A percentile compares a stretch with the other conserved stretches of the same genome.
Evolutionary conservation across 2,113 vertebrate genomes (phyloP).

Genomic region (Mohoua ochrocephala): DNA sequence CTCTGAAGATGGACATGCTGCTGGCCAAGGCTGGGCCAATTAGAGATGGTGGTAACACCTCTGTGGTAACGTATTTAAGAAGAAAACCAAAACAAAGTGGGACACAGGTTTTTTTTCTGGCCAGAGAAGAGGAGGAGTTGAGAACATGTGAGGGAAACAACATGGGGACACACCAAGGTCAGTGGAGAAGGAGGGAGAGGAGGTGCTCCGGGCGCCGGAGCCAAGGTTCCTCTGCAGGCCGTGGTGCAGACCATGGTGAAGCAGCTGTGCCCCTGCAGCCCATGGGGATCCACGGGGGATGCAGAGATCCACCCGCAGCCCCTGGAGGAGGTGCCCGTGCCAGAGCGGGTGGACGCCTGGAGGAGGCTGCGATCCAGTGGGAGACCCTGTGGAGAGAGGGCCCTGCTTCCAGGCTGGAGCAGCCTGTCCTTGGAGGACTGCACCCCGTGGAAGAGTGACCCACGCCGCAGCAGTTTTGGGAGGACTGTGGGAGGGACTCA

Average conservation of each 20-base stretch:
- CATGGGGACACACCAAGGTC: background rate
- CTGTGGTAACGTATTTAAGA: background rate
- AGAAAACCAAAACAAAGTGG: background rate
- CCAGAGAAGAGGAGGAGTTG: background rate
- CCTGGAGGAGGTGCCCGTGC: background rate
- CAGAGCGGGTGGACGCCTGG: background rate
- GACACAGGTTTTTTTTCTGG: too few species aligned
- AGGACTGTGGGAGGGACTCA: background rate
- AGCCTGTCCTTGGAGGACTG: background rate
- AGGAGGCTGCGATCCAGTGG: background rate
- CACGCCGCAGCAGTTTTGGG: background rate
- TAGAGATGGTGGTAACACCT: accelerated
- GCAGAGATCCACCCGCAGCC: background rate
- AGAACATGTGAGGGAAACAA: background rate
- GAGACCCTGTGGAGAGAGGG: too few species aligned
- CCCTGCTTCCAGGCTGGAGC: background rate
- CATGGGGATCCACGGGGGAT: background rate
- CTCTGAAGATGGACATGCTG: background rate
- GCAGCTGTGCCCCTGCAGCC: background rate
- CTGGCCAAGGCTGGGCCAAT: background rate
- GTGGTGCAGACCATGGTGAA: background rate
- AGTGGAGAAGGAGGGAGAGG: background rate
- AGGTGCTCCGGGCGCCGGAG: background rate
- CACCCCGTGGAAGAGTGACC: background rate
- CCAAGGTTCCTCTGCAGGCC: background rate